Evolutionary conservation across 1,140 invertebrate genomes (phyloP), one percentile per base, ranked within the genome.

Genomic region (Dendroctonus ponderosae): DNA sequence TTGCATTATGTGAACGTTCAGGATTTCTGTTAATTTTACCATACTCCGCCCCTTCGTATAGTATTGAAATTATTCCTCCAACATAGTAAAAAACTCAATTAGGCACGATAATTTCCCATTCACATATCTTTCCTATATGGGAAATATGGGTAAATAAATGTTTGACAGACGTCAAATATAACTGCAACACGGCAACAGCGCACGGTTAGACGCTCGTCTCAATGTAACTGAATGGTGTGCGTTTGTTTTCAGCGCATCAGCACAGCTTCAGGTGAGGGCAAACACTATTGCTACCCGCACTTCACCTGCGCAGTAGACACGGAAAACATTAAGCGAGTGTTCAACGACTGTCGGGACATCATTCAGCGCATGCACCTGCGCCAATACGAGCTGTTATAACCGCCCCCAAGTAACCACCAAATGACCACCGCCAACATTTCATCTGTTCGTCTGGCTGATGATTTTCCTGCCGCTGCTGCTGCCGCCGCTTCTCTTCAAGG

Each of bases 271-370:
- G 95, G 96, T 74, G 96, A 99, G 80, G 95, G 95, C 43, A 96
- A 97, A 81, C 97, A 99, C 83, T 98, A 98, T 83, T 99, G 97
- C 86, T 99, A 99, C 83, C 97, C 98, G 69, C 98, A 99, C 84
- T 99, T 99, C 84, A 99, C 98, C 70, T 99, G 97, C 86, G 98
- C 98, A 79, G 97, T 99, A 75, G 98, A 99, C 85, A 99, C 98
- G 66, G 97, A 99, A 85, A 99, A 99, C 86, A 99, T 99, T 82
- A 94, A 97, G 80, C 89, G 97, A 82, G 97, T 99, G 80, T 99
- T 99, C 88, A 99, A 99, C 85, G 97, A 99, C 87, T 99, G 97
- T 85, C 93, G 97, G 79, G 97, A 99, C 86, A 99, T 99, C 85
- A 99, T 99, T 80, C 97, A 99, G 85, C 91, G 97, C 82, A 99